A percentile compares a stretch with the other conserved stretches of the same genome.
Conservation (phyloP, 1,140 invertebrate genomes). For the Sinella curviseta region DNA sequence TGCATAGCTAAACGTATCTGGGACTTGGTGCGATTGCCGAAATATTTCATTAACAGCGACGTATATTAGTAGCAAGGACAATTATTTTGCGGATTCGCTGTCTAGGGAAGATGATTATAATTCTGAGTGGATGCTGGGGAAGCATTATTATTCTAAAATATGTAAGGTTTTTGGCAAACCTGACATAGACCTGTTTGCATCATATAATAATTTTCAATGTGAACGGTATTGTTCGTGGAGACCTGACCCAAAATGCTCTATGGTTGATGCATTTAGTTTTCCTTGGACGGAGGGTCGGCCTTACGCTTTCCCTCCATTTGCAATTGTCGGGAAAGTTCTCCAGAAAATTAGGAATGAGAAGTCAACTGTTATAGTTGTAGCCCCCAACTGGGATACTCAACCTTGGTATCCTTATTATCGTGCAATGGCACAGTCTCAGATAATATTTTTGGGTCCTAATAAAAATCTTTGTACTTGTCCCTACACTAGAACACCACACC, state of each 20-base stretch:
- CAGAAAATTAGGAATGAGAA: conserved; percentile 22
- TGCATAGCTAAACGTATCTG: not conserved
- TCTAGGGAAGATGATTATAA: not conserved
- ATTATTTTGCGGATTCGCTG: not conserved
- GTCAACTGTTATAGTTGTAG: conserved; percentile 5
- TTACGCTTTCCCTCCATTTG: conserved; percentile 33
- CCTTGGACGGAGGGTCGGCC: not conserved
- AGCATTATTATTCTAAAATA: not conserved
- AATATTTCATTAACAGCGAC: too few species aligned
- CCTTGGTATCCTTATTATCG: conserved; percentile 24
- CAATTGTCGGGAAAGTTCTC: conserved; percentile 9
- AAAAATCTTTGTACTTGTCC: conserved; percentile 4
- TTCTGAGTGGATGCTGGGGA: not conserved
- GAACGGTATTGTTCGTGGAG: not conserved
- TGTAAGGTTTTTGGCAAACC: not conserved
- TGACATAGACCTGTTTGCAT: conserved; percentile 19
- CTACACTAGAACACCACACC: not conserved
- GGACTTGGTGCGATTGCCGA: not conserved
- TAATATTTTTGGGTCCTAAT: conserved; percentile 1
- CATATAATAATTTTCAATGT: not conserved
- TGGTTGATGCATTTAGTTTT: not conserved
- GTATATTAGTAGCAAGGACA: not conserved
- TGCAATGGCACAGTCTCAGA: not conserved
- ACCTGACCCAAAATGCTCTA: conserved; percentile 9
- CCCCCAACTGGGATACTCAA: conserved; percentile 13